These are phyloP conservation scores for Xyrauchen texanus DNA, from an alignment of 2,113 vertebrate genomes.

Conservation along the genomic window DNA sequence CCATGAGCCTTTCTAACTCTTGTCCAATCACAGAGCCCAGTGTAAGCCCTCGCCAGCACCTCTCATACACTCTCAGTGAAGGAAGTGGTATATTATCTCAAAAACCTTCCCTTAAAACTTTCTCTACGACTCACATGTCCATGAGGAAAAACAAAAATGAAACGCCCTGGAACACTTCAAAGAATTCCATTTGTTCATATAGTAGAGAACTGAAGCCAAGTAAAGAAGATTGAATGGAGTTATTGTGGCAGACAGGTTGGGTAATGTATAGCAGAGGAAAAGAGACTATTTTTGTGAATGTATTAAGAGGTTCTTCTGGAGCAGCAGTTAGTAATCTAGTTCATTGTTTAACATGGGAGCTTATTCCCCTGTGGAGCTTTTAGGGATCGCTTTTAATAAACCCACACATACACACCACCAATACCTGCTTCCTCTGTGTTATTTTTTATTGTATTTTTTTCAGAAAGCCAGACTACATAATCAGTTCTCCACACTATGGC, in stretches of 20 bases:
- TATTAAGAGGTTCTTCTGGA: constrained; percentile 54
- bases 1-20: constrained; percentile 48
- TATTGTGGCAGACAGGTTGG: constrained; percentile 31
- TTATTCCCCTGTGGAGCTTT: constrained; percentile 35
- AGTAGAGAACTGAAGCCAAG: constrained; percentile 26
- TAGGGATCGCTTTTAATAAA: constrained; percentile 43
- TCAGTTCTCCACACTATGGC: too few relatives aligned
- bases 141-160: background rate
- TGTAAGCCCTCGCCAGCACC: constrained; percentile 10
- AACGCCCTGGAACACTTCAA: constrained; percentile 13
- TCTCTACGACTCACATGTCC: constrained; percentile 12
- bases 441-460: constrained; percentile 47
- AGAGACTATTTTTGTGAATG: constrained; percentile 58
- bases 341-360: constrained; percentile 77
- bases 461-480: too few relatives aligned
- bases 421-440: constrained; percentile 66
- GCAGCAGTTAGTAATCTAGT: constrained; percentile 75
- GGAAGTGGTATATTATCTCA: constrained; percentile 30
- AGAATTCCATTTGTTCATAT: constrained; percentile 27
- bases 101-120: constrained; percentile 20
- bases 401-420: background rate
- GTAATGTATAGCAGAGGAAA: constrained; percentile 49
- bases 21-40: constrained; percentile 36
- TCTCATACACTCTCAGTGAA: background rate
- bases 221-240: constrained; percentile 23